Base-by-base conservation (phyloP, 2,797 vertebrate genomes). In the Alectoris magna region DNA sequence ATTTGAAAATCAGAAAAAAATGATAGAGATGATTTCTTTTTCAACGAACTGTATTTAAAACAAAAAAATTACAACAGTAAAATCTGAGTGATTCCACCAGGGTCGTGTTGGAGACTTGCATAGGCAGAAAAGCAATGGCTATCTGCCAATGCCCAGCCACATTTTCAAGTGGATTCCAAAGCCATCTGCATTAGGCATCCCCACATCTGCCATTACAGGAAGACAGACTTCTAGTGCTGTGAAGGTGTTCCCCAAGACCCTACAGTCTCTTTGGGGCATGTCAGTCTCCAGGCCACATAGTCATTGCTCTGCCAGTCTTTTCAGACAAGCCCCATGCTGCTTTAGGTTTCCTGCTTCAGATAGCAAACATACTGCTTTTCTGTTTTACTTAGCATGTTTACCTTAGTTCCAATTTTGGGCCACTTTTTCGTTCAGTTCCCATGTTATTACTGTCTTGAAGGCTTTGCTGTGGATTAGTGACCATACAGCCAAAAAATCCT, bases 171-270 rank as follows among this genome's bases (percentile, higher is more conserved):
- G 55, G 18, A 55, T 82, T 76, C 41, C 43, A 72, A 48, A 22
- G 39, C 14, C 41, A n/a, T 9, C 46, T 27, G 46, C 56, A 53
- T 7, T 14, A 29, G 16, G 2, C 16, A 58, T 23, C 14, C 31
- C 18, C 46, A 60, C 23, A 5, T 43, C 16, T 24, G 2, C 11
- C 51, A 27, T 10, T 34, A 21, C 0, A 0, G 60, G n/a, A 6
- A 64, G 39, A n/a, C 27, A 64, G 13, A 43, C n/a, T 56, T 75
- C 56, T 1, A 2, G 11, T 0, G 1, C 29, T 5, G 2, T 46
- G 39, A 15, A 22, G 24, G 24, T 24, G 14, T 26, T 64, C 16
- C 23, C 15, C 15, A 53, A 53, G 51, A 53, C 14, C 23, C 41
- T 64, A 41, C 11, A 27, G 6, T 21, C 14, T 51, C 58, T 26